Base-by-base conservation (phyloP, 2,113 vertebrate species). In the Ariopsis seemanni region DNA sequence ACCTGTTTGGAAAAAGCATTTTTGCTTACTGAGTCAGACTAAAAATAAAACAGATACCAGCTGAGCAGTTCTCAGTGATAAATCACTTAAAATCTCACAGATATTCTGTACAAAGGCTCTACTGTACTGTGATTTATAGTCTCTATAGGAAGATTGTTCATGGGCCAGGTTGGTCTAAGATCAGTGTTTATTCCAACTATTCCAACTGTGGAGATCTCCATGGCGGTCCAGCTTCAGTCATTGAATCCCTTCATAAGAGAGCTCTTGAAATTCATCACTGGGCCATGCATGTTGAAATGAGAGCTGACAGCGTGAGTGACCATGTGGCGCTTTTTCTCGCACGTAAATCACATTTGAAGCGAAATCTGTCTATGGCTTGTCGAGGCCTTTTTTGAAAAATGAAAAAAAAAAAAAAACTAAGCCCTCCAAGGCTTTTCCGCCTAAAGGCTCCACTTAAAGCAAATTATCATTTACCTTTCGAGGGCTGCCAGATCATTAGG, bases 381-480 rank as follows among this genome's bases (percentile, higher is more conserved):
- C 86, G 85, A 92, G 89, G 93, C 93, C 91, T 93, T 84, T 92
- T 93, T 92, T 86, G 89, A 58, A 67, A 69, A 65, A 79, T n/a
- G 52, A 17, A 52, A 25, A 7, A 52, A 72, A 34, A 71, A 72
- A 55, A 14, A 92, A 87, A 87, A 91, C 90, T 90, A 89, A 94
- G 93, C 91, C 90, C 91, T 91, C 92, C 91, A 93, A 92, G 93
- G 92, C 93, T 93, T 94, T 94, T 94, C 91, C 85, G 92, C 93
- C 94, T 95, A 95, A 95, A 94, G 91, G 94, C 93, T 95, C 94
- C 93, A 96, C 95, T 95, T 95, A 95, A 95, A 95, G 94, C 94
- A 95, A 95, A 95, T 95, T 93, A 95, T 94, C 93, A 93, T 95
- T 95, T 95, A 95, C 95, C 94, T 95, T 95, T 94, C 90, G 93